These are phyloP conservation scores for Neofelis nebulosa DNA, from an alignment of 2,113 vertebrate genomes.

Conservation along the genomic window DNA sequence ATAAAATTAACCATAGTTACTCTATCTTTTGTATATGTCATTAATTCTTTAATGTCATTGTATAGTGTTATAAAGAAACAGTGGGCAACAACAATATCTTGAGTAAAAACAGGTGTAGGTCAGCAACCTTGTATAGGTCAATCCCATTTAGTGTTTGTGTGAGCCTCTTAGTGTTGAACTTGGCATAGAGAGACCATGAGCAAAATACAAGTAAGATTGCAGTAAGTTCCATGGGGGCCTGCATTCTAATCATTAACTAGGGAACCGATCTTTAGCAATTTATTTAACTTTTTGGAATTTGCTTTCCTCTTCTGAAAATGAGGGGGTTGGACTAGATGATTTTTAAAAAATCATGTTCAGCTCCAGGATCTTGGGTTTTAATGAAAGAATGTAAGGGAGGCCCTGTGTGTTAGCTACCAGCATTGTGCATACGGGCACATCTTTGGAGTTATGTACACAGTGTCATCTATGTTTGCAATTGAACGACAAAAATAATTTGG, in stretches of 20 bases:
- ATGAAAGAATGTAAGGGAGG: neutral
- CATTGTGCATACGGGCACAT: neutral
- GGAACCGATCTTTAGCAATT: neutral
- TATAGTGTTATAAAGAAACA: neutral
- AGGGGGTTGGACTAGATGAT: neutral
- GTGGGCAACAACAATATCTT: neutral
- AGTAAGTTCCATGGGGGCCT: no score
- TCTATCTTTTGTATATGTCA: neutral
- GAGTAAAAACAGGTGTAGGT: neutral
- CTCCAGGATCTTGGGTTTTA: neutral
- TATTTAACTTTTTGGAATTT: neutral
- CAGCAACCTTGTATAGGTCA: neutral
- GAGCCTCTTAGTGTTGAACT: neutral
- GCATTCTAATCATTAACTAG: neutral
- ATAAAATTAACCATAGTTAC: neutral
- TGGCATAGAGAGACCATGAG: neutral
- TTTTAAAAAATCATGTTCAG: neutral
- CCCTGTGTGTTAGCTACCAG: neutral
- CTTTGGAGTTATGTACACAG: neutral
- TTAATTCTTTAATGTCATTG: neutral
- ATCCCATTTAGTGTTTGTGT: neutral
- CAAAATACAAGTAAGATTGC: neutral
- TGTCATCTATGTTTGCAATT: neutral
- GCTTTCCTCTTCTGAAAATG: neutral
- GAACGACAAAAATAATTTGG: constrained; percentile 5